Conservation (phyloP, 2,888 invertebrate species). For the Bombylius major region DNA sequence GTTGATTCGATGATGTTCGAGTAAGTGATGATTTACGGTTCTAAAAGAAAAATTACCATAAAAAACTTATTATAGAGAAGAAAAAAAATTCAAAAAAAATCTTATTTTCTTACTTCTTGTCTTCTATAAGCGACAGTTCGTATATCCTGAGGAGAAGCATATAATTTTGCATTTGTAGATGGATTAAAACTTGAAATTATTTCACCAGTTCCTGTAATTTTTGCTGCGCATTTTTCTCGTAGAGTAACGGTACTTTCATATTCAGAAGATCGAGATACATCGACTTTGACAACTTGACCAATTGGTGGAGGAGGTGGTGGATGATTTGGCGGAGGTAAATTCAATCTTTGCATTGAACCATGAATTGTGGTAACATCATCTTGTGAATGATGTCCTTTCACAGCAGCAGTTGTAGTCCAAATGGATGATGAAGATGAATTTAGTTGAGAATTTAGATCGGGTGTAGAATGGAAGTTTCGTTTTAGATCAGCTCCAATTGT, state of each 20-base stretch:
- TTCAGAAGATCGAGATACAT: constrained; percentile 41
- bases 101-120: constrained; percentile 23
- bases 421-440: constrained; percentile 32
- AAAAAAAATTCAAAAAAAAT: not conserved
- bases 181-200: constrained; percentile 85
- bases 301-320: constrained; percentile 70
- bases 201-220: constrained; percentile 21
- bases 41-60: constrained; percentile 1
- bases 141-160: constrained; percentile 78
- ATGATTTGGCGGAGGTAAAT: constrained; percentile 64
- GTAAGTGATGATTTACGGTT: constrained; percentile 12
- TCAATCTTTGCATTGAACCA: constrained; percentile 37
- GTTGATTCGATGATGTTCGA: constrained; percentile 4
- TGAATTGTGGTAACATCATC: constrained; percentile 49
- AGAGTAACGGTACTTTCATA: constrained; percentile 36
- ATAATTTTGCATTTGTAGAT: constrained; percentile 69
- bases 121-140: constrained; percentile 55
- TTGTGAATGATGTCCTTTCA: constrained; percentile 53
- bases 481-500: constrained; percentile 43
- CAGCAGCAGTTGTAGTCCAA: constrained; percentile 24
- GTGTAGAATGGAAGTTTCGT: constrained; percentile 81
- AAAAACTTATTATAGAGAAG: not conserved
- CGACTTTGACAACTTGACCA: constrained; percentile 58
- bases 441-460: constrained; percentile 54
- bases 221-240: constrained; percentile 29